Base-by-base conservation (phyloP, 2,113 vertebrate species). In the Ammospiza caudacuta region DNA sequence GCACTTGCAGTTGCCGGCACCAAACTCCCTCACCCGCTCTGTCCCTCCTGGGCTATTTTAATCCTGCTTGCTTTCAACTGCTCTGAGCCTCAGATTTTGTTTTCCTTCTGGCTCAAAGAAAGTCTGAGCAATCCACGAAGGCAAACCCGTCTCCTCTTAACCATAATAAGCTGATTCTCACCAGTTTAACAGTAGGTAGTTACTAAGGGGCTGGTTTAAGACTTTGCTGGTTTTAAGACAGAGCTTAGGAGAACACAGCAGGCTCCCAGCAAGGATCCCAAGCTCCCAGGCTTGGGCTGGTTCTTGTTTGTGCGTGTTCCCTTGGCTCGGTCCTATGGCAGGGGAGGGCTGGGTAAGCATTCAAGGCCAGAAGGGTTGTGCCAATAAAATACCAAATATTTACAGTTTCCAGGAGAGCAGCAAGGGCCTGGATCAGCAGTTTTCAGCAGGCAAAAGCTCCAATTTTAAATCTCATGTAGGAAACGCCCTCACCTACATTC, bases 1-100 rank as follows among this genome's bases (percentile, higher is more conserved):
- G 87, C 72, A 31, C 76, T 76, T 33, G 69, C 94, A 93, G 89
- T 72, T 86, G 89, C 70, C 8, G 3, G 44, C 83, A 72, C 64
- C 78, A 14, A 62, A 73, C 41, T 52, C 68, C n/a, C 88, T 76
- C 83, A 29, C 49, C 74, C 68, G 35, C 72, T 37, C 87, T 25
- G 39, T 49, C 84, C 83, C 88, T 95, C 75, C 62, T 3, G 16
- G 75, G 84, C 95, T 97, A 97, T 97, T 97, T 97, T 97, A 95
- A 97, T 97, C 96, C 93, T 77, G 83, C 72, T 91, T 96, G 69
- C 90, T 93, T 93, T 69, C 87, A 83, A 25, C 64, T 74, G 11
- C 77, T 51, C 54, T 3, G 37, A 94, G 92, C 87, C 72, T 78
- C 2, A 11, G 72, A 86, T 88, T 81, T 95, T 90, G 76, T 86